Base-by-base conservation (phyloP, 1,140 invertebrate species). In the Rhizoglyphus robini region DNA sequence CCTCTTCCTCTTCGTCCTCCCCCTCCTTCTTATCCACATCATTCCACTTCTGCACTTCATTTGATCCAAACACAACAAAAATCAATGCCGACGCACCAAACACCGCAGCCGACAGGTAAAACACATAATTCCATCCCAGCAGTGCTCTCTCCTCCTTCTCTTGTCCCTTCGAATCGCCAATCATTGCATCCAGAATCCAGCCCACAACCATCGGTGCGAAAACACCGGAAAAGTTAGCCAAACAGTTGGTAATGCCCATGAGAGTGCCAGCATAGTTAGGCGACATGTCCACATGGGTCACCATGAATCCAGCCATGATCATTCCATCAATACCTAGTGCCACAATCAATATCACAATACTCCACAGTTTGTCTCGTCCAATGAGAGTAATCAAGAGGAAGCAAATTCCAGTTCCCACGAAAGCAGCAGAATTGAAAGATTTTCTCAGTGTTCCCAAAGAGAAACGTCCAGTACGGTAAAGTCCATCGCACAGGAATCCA, bases 41-140 rank as follows among this genome's bases (percentile, higher is more conserved):
- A n/a, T 61, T 27, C 69, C 69, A 69, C 0, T 48, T 49, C 20
- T 69, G 70, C 5, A 69, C 48, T 30, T 69, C 64, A 31, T 68
- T 68, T 13, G 70, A 65, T n/a, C 66, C 70, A 54, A 70, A 69
- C 1, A 59, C 23, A 30, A 81, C 79, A 73, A 88, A 95, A 4
- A 86, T 79, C 0, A 88, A 30, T 64, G 87, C 84, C 71, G 90
- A 87, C 2, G 88, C 72, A 1, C 81, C 69, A 71, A 89, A 90
- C 11, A 94, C 74, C 1, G 70, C 82, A 38, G 87, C 82, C 0
- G 88, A 86, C 2, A 87, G 83, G 73, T 83, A 88, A 75, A 94
- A 93, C 68, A 93, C 84, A 0, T 86, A 81, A 36, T 84, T 82
- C 90, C 90, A 95, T 2, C 86, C 83, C n/a, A n/a, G n/a, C 32